Evolutionary conservation across 2,797 vertebrate genomes (phyloP).

Genomic region (Sylvia borin): DNA sequence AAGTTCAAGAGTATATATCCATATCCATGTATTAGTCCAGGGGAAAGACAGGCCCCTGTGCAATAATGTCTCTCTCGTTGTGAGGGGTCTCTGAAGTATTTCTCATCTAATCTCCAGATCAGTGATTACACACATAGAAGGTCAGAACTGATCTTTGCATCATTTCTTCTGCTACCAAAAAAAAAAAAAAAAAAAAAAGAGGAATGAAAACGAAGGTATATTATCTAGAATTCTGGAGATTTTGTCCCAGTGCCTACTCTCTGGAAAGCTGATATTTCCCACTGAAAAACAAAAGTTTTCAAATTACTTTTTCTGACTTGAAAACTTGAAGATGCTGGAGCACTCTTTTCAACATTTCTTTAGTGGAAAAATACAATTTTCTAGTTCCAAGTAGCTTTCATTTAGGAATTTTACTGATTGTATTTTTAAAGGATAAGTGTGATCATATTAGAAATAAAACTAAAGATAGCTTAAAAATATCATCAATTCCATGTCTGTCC

Average conservation of each 20-base stretch:
- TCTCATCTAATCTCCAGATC: conserved; percentile 13
- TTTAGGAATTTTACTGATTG: background rate
- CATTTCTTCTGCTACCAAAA: background rate
- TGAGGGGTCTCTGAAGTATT: background rate
- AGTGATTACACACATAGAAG: background rate
- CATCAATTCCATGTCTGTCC: background rate
- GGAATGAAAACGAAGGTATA: background rate
- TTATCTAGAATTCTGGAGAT: background rate
- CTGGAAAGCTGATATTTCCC: background rate
- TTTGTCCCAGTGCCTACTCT: background rate
- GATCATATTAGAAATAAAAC: background rate
- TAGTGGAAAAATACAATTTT: background rate
- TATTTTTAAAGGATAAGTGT: background rate
- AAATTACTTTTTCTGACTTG: background rate
- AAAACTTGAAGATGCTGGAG: background rate
- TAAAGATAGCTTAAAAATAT: background rate
- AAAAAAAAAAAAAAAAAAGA: background rate
- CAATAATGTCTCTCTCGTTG: background rate
- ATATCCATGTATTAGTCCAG: background rate
- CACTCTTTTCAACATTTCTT: background rate
- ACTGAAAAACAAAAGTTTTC: background rate
- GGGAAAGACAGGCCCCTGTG: background rate
- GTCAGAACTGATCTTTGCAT: background rate
- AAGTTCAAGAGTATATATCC: conserved; percentile 21
- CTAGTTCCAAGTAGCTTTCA: background rate